A percentile compares a stretch with the other conserved stretches of the same genome.
phyloP scores from a whole-genome alignment of 2,113 vertebrate genomes.

The Chitala chitala region DNA sequence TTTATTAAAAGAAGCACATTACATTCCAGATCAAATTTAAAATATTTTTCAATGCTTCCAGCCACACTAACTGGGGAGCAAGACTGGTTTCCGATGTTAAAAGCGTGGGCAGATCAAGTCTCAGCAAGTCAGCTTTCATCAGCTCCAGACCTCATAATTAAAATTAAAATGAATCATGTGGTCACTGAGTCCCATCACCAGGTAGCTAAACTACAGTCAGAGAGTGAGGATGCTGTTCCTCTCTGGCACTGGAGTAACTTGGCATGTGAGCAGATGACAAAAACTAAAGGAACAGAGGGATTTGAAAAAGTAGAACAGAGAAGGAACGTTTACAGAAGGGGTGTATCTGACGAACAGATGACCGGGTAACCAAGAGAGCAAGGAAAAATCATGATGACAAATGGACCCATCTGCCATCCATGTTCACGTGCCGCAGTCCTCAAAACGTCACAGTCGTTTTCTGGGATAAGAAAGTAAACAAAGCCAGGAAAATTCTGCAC shows the following conservation, averaged over 20 bases:
- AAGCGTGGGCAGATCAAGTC: background rate
- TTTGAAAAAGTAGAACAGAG: too few species aligned
- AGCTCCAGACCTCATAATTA: background rate
- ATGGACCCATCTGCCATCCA: too few species aligned
- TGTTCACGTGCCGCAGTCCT: too few species aligned
- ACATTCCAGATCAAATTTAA: background rate
- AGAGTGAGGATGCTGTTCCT: background rate
- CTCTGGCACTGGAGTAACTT: background rate
- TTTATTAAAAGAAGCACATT: background rate
- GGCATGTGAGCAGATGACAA: background rate
- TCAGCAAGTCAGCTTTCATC: background rate
- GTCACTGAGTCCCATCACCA: background rate
- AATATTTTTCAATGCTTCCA: background rate
- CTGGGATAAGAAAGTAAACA: too few species aligned
- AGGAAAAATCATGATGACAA: too few species aligned
- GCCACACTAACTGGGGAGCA: too few species aligned
- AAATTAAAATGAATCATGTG: slow-evolving; percentile 6
- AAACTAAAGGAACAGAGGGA: too few species aligned
- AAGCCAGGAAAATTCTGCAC: too few species aligned
- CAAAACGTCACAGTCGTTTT: too few species aligned
- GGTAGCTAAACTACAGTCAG: background rate
- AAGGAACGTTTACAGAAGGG: too few species aligned
- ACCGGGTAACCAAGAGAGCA: too few species aligned
- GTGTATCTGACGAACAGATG: too few species aligned
- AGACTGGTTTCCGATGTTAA: background rate